Conservation (phyloP, 2,797 vertebrate genomes). For the Alcedo atthis region DNA sequence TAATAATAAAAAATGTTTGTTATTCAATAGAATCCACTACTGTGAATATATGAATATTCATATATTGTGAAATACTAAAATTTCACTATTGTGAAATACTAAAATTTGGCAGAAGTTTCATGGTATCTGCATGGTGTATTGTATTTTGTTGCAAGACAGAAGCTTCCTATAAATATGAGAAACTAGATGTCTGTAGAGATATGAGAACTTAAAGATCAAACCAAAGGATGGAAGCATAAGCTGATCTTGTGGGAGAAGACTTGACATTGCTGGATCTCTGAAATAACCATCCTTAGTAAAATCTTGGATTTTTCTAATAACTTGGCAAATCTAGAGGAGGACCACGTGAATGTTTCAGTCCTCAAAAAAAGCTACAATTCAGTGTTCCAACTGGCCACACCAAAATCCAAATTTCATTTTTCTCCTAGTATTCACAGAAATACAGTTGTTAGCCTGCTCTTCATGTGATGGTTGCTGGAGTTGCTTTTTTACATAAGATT, state of each 20-base stretch:
- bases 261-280: neutral
- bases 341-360: neutral
- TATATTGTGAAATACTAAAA: too few relatives aligned
- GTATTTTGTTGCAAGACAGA: neutral
- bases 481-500: neutral
- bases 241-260: neutral
- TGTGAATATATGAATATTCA: neutral
- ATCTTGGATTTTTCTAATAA: neutral
- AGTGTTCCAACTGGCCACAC: neutral
- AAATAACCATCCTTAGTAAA: neutral
- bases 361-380: neutral
- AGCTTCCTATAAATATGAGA: neutral
- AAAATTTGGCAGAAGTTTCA: neutral
- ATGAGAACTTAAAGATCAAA: neutral
- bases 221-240: neutral
- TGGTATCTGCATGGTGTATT: neutral
- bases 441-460: neutral
- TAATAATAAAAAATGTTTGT: neutral
- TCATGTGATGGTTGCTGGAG: neutral
- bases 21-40: neutral
- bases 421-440: neutral
- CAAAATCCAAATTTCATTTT: neutral
- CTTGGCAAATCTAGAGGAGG: neutral
- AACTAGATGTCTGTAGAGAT: neutral
- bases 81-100: neutral